A percentile compares a stretch with the other conserved stretches of the same genome.
phyloP scores from a whole-genome alignment of 2,113 vertebrate genomes.

The Nycticryphes semicollaris region DNA sequence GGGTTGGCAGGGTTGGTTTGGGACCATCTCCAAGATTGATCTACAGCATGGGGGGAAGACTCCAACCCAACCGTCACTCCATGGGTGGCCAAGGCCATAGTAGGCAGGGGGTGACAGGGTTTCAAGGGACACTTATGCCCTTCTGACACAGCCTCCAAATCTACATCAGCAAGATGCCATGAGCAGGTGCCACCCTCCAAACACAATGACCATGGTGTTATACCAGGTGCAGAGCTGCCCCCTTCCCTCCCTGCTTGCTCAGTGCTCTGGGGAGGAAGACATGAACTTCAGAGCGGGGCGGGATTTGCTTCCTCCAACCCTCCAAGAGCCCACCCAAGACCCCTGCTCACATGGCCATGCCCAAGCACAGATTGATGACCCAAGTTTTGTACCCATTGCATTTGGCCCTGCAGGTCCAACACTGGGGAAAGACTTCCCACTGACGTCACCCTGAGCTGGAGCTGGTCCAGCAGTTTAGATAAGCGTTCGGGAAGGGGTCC shows the following conservation, averaged over 20 bases:
- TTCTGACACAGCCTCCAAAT: neutral
- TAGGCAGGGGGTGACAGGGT: neutral
- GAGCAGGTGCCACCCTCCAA: neutral
- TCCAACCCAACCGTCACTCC: no score
- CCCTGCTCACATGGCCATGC: rapidly evolving
- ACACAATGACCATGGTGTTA: rapidly evolving
- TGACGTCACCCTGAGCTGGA: neutral
- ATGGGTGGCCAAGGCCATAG: no score
- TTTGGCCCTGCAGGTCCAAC: neutral
- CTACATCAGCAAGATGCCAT: neutral
- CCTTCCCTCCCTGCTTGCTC: neutral
- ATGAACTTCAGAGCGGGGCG: neutral
- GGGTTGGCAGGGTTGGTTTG: neutral
- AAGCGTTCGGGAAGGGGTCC: rapidly evolving
- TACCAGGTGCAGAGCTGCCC: rapidly evolving
- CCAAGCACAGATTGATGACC: neutral
- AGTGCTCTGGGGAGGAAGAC: neutral
- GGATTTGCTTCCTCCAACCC: neutral
- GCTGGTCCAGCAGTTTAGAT: neutral
- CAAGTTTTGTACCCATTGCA: neutral
- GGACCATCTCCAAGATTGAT: neutral
- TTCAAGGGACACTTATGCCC: neutral
- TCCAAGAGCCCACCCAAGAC: neutral
- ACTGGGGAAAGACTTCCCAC: neutral
- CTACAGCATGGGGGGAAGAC: neutral